Evolutionary conservation across 2,888 invertebrate species (phyloP).

Genomic region (Mythimna loreyi): DNA sequence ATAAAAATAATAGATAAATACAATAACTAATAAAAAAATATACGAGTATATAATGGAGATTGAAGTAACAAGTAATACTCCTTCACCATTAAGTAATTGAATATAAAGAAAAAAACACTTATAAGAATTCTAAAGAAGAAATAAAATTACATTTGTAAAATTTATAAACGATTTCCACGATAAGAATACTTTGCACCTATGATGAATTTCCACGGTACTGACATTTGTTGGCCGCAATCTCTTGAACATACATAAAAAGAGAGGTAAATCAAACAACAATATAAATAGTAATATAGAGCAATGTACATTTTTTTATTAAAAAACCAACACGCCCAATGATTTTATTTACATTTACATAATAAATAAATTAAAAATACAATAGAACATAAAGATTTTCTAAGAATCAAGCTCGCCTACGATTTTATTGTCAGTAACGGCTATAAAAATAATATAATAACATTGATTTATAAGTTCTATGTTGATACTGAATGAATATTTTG

Average conservation of each 20-base stretch:
- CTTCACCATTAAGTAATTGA: not conserved
- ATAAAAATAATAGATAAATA: no score
- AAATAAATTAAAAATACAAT: conserved; percentile 68
- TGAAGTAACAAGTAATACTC: not conserved
- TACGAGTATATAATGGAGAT: no score
- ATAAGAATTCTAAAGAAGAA: not conserved
- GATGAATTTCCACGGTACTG: conserved; percentile 30
- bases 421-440: conserved; percentile 60
- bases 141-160: conserved; percentile 6
- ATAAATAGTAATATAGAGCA: conserved; percentile 50
- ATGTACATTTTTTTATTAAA: conserved; percentile 41
- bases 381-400: conserved; percentile 60
- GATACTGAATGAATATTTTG: conserved; percentile 55
- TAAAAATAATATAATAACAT: conserved; percentile 63
- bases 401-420: conserved; percentile 63
- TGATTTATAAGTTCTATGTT: conserved; percentile 60
- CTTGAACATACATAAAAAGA: conserved; percentile 31
- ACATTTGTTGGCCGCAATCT: conserved; percentile 20
- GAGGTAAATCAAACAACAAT: conserved; percentile 55
- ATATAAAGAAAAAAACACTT: not conserved
- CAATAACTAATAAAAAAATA: no score
- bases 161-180: conserved; percentile 17
- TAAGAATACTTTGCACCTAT: conserved; percentile 16
- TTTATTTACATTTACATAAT: conserved; percentile 63
- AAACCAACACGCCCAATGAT: conserved; percentile 49